Evolutionary conservation across 2,888 invertebrate genomes (phyloP), one percentile per base, ranked within the genome.

Genomic region (Ophraella communa): DNA sequence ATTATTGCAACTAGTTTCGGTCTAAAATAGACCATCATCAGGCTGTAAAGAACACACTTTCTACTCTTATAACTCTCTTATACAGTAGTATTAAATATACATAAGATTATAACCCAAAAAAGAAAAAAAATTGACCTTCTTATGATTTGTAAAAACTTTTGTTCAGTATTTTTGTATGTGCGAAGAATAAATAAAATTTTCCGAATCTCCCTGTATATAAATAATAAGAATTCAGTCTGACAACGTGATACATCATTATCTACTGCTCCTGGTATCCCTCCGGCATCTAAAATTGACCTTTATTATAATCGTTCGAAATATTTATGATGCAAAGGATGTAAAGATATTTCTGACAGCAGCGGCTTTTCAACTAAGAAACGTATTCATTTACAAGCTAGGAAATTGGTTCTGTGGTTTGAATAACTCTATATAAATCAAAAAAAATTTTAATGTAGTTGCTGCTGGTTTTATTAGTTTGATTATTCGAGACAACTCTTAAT

Each of bases 171-270:
- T n/a, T n/a, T n/a, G n/a, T n/a, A n/a, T n/a, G n/a, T n/a, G n/a
- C n/a, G n/a, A n/a, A n/a, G n/a, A n/a, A 3, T 20, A 45, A 17
- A 20, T 17, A 8, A 8, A 14, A 24, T 14, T 51, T 51, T 23
- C 14, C 11, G 3, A 8, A 4, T 33, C 55, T 42, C 27, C 42
- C 24, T 54, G 57, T 70, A 70, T 72, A 71, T 71, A 73, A 72
- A 72, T 73, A 64, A 66, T 65, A 66, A 68, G 64, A 68, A 69
- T 69, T 61, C 65, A 56, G 58, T 62, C 67, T 35, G 24, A 42
- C 56, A 62, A 35, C 51, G 54, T 54, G 65, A 70, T 66, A 66
- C 63, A 69, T 70, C 71, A 71, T 64, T 64, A 58, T 55, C 55
- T 44, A 55, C 42, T 55, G 55, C 55, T 55, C 33, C 55, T 55